A percentile compares a stretch with the other conserved stretches of the same genome.
These are phyloP conservation scores for Athalia cordata DNA, from an alignment of 2,888 invertebrate species.

Conservation along the genomic window DNA sequence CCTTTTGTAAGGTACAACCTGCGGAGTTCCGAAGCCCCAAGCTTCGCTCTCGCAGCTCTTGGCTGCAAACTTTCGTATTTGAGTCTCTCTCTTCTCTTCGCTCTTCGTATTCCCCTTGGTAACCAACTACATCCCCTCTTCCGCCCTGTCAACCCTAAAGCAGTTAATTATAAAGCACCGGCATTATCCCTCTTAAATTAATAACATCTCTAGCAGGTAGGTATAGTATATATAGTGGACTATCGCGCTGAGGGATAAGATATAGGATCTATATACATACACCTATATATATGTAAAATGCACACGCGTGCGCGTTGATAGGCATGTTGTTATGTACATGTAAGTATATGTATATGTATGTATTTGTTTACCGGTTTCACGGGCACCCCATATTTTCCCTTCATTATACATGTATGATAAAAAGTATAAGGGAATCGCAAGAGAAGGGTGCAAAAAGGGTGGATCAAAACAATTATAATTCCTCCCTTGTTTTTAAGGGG, in stretches of 20 bases:
- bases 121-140: conserved; percentile 5
- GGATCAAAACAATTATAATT: too few relatives aligned
- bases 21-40: conserved; percentile 19
- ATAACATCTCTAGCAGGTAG: conserved; percentile 44
- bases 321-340: too few relatives aligned
- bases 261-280: not conserved
- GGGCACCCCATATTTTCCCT: too few relatives aligned
- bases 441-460: not conserved
- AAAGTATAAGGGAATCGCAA: not conserved
- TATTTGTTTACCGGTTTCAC: too few relatives aligned
- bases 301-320: too few relatives aligned
- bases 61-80: conserved; percentile 35
- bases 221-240: not conserved
- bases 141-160: conserved; percentile 41
- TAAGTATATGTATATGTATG: too few relatives aligned
- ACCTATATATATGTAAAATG: not conserved
- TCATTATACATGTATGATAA: too few relatives aligned
- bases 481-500: too few relatives aligned
- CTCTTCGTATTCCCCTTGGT: not conserved
- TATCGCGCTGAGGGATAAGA: conserved; percentile 1
- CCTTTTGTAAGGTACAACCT: not conserved
- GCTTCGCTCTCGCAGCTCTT: not conserved
- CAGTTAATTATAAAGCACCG: conserved; percentile 58
- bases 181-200: conserved; percentile 57
- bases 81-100: conserved; percentile 23